Evolutionary conservation across 2,113 vertebrate species (phyloP).

Genomic region (Sceloporus undulatus): DNA sequence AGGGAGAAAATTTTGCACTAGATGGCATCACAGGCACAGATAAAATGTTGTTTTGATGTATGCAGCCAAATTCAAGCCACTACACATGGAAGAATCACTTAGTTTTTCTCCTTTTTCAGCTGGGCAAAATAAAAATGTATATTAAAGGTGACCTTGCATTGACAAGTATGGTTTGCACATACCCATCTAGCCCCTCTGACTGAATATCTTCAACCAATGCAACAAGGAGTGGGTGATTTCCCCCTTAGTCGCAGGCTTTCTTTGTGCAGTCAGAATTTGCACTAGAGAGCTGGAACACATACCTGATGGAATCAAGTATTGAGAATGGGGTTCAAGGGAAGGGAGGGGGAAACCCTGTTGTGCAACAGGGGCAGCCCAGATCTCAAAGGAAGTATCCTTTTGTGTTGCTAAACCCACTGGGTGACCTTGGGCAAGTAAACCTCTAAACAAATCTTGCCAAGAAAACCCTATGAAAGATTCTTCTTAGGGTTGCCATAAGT

Average conservation of each 20-base stretch:
- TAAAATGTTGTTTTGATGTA: not conserved
- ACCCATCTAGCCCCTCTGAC: not conserved
- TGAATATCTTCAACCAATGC: not conserved
- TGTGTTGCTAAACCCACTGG: too few species aligned
- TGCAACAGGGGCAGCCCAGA: too few species aligned
- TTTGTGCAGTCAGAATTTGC: not conserved
- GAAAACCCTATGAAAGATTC: too few species aligned
- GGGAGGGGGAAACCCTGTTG: too few species aligned
- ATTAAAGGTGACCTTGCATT: not conserved
- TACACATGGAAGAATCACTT: not conserved
- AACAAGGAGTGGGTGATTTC: not conserved
- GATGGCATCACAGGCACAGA: conserved; percentile 66
- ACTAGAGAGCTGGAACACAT: not conserved
- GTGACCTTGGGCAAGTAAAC: too few species aligned
- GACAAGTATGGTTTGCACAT: not conserved
- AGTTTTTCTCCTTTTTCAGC: rapidly evolving
- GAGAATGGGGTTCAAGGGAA: not conserved
- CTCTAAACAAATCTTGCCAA: too few species aligned
- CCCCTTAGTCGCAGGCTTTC: too few species aligned
- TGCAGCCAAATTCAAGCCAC: rapidly evolving
- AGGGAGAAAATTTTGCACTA: conserved; percentile 56
- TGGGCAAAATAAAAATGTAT: not conserved
- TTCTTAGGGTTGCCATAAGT: too few species aligned
- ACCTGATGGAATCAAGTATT: not conserved
- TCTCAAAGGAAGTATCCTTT: too few species aligned